These are phyloP conservation scores for Cranoglanis bouderius DNA, from an alignment of 2,113 vertebrate genomes.

Conservation along the genomic window DNA sequence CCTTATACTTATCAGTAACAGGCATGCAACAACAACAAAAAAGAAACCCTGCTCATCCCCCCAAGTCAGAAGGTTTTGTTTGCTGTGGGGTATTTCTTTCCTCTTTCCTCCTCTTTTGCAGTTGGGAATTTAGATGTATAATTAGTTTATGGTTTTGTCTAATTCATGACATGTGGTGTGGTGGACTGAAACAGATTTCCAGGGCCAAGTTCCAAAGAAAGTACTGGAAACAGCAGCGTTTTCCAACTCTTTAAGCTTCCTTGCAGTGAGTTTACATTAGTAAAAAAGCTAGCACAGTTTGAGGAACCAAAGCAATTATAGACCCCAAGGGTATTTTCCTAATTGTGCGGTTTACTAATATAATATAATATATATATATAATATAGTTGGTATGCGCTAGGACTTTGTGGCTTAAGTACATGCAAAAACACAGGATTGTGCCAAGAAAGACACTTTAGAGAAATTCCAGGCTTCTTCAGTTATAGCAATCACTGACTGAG, in stretches of 20 bases:
- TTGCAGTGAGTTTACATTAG: neutral
- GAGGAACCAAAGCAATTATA: neutral
- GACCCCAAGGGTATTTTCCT: neutral
- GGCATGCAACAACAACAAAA: constrained; percentile 30
- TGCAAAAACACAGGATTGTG: neutral
- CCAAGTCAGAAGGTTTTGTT: constrained; percentile 29
- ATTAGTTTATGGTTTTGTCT: constrained; percentile 69
- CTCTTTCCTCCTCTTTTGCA: constrained; percentile 41
- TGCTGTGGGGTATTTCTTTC: constrained; percentile 25
- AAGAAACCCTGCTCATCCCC: constrained; percentile 13
- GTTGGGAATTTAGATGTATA: constrained; percentile 66
- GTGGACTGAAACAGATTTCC: constrained; percentile 51
- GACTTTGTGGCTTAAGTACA: neutral
- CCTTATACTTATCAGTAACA: constrained; percentile 57
- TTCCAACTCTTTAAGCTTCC: neutral
- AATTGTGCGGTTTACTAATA: constrained; percentile 1
- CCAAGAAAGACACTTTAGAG: neutral
- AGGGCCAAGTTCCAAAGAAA: constrained; percentile 37
- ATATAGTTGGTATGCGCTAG: neutral
- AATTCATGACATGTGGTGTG: constrained; percentile 62
- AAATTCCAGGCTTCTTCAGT: neutral
- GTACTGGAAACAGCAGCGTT: constrained; percentile 4
- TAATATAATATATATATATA: too few species aligned
- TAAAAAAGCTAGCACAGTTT: neutral
- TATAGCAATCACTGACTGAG: neutral